Evolutionary conservation across 2,888 invertebrate species (phyloP), one percentile per base, ranked within the genome.

Genomic region (Agelastica alni): DNA sequence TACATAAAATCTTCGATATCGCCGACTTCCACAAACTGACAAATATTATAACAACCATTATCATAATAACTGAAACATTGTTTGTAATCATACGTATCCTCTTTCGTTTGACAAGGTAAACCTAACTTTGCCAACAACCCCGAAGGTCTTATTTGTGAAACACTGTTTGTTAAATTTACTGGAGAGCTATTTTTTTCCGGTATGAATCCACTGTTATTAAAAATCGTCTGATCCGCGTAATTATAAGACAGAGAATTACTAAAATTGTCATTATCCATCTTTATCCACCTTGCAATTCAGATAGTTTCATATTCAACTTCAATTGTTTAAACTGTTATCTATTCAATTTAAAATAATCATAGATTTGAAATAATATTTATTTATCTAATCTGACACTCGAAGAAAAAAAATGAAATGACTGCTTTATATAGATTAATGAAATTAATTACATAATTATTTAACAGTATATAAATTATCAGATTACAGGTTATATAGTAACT

Each of bases 1-100:
- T 77, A 88, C 88, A 88, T 86, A 75, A 88, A 87, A 77, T 88
- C 88, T 74, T 88, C 88, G 65, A 88, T 83, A 74, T 88, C 88
- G 45, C 85, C 82, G 58, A 85, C 79, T 61, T 81, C 80, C 0
- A 85, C 83, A 68, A 83, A 87, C 66, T 85, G 86, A 60, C 88
- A 88, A 0, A 86, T 80, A 64, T 84, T 83, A 53, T 76, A 77
- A 51, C 75, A 73, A 1, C 77, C 78, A 59, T 78, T 71, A 0
- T 82, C 81, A 56, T 81, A 82, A 62, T 85, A 85, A 68, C 86
- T 85, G 65, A 82, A 87, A 69, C 87, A 88, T 69, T 80, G 81
- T 41, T 78, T 80, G 69, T 87, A 87, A 66, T 85, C 81, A 85
- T 85, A 88, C 43, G 81, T 78, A 22, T 45, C 14, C 13, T 61